A percentile compares a stretch with the other conserved stretches of the same genome.
Evolutionary conservation across 2,888 invertebrate genomes (phyloP).

Genomic region (Eucera pruinosa): DNA sequence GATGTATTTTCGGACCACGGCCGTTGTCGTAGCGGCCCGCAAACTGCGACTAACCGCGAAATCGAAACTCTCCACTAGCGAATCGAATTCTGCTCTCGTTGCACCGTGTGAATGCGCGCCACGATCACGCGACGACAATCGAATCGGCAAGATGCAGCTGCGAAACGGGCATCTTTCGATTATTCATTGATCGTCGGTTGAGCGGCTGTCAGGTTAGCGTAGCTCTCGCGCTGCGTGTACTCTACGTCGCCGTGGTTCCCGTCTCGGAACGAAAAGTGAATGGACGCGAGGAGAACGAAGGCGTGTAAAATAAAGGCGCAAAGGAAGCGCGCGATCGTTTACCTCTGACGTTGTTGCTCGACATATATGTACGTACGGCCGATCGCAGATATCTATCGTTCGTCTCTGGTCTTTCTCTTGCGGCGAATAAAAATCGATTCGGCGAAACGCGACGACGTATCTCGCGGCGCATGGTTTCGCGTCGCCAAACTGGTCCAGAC

Average conservation of each 20-base stretch:
- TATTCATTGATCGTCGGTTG: constrained; percentile 23
- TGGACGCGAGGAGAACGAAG: background rate
- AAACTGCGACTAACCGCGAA: constrained; percentile 12
- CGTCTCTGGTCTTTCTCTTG: constrained; percentile 16
- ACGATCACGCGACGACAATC: background rate
- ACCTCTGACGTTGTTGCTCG: constrained; percentile 21
- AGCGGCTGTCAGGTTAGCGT: background rate
- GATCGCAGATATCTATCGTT: constrained; percentile 8
- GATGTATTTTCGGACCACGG: constrained; percentile 26
- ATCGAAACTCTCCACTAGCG: constrained; percentile 1
- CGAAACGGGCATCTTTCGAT: constrained; percentile 11
- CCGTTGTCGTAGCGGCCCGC: background rate
- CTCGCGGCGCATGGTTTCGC: background rate
- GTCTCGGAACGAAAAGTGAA: background rate
- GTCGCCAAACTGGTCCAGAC: background rate
- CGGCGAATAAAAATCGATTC: constrained; percentile 31
- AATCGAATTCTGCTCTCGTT: constrained; percentile 13
- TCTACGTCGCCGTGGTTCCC: too few species aligned
- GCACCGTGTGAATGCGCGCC: constrained; percentile 20
- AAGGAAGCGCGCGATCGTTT: constrained; percentile 34
- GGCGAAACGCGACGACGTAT: background rate
- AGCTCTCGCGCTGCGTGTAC: background rate
- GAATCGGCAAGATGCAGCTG: too few species aligned
- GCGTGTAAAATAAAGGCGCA: background rate
- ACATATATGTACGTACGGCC: constrained; percentile 29